A percentile compares a stretch with the other conserved stretches of the same genome.
Evolutionary conservation across 2,113 vertebrate genomes (phyloP).

Genomic region (Heloderma charlesbogerti): DNA sequence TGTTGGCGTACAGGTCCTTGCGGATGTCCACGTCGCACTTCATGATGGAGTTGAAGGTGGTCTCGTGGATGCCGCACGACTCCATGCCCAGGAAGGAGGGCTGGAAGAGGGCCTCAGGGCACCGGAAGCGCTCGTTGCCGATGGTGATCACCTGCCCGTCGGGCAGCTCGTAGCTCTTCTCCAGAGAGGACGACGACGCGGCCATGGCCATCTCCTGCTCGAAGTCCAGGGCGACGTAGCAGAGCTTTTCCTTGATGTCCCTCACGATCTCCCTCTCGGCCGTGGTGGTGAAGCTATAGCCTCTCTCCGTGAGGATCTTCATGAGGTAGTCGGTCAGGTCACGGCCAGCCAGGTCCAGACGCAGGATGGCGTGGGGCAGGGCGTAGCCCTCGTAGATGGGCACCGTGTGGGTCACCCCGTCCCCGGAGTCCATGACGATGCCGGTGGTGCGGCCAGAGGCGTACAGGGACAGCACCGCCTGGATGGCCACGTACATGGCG

Average conservation of each 20-base stretch:
- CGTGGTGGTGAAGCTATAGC: constrained; percentile 77
- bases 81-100: constrained; percentile 77
- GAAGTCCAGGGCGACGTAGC: constrained; percentile 79
- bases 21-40: constrained; percentile 74
- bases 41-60: constrained; percentile 75
- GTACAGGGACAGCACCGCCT: constrained; percentile 77
- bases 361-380: constrained; percentile 71
- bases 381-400: constrained; percentile 77
- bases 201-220: constrained; percentile 77
- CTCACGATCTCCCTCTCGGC: constrained; percentile 77
- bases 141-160: constrained; percentile 80
- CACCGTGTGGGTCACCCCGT: constrained; percentile 8
- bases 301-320: constrained; percentile 76
- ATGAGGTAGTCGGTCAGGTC: constrained; percentile 79
- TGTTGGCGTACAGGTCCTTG: constrained; percentile 76
- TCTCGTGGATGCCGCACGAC: constrained; percentile 73
- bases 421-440: constrained; percentile 74
- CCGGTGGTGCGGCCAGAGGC: constrained; percentile 76
- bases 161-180: constrained; percentile 78
- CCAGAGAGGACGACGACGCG: constrained; percentile 63
- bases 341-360: constrained; percentile 74
- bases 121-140: constrained; percentile 74
- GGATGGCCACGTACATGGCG: constrained; percentile 80
- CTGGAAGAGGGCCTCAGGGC: constrained; percentile 79
- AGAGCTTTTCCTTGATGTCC: constrained; percentile 80